Percentiles rank a stretch among this genome's conserved stretches.
Evolutionary conservation across 2,888 invertebrate species (phyloP).

Genomic region (Villa cingulata): DNA sequence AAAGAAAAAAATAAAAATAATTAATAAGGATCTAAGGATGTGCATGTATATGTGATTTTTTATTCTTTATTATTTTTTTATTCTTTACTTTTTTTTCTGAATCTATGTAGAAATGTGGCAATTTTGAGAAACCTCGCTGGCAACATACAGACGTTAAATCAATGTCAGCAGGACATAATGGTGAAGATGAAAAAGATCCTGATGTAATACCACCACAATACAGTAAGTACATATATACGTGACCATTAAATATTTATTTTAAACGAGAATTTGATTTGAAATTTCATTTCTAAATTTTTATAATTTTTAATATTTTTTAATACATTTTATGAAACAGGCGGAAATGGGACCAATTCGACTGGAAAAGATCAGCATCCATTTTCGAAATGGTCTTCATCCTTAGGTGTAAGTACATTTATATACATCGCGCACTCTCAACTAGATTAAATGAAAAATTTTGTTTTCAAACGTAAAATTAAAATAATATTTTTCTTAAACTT

Average conservation of each 20-base stretch:
- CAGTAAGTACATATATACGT: constrained; percentile 39
- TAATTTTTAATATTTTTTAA: not conserved
- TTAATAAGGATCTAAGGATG: not conserved
- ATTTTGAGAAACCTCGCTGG: constrained; percentile 36
- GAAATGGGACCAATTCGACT: constrained; percentile 14
- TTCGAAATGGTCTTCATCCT: constrained; percentile 35
- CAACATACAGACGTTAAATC: constrained; percentile 38
- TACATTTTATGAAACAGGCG: not conserved
- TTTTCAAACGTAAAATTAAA: too few relatives aligned
- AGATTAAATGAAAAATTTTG: too few relatives aligned
- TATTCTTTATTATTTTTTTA: not conserved
- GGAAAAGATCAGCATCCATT: constrained; percentile 26
- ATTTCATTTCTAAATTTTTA: not conserved
- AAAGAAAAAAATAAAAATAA: too few relatives aligned
- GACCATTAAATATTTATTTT: not conserved
- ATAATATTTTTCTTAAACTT: too few relatives aligned
- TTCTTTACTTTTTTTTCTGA: constrained; percentile 4
- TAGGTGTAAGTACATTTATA: constrained; percentile 35
- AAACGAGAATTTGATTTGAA: not conserved
- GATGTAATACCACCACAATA: constrained; percentile 64
- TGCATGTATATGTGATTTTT: not conserved
- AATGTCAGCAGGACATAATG: constrained; percentile 31
- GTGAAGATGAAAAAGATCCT: constrained; percentile 43
- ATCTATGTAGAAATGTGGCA: constrained; percentile 21
- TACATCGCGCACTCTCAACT: too few relatives aligned